phyloP scores from a whole-genome alignment of 2,113 vertebrate species.

The Aptenodytes patagonicus region DNA sequence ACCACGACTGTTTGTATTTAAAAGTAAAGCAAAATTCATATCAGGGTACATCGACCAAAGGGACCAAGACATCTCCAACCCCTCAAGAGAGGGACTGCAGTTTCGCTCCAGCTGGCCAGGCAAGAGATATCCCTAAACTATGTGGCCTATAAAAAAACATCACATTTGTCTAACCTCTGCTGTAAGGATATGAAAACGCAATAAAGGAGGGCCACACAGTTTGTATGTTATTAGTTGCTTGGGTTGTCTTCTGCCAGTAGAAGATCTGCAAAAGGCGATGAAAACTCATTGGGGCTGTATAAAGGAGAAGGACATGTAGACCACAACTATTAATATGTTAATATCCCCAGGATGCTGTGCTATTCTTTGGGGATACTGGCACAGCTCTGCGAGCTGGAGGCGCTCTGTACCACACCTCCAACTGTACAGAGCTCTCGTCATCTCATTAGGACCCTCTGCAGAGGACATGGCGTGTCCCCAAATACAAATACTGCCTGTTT shows the following conservation, averaged over 20 bases:
- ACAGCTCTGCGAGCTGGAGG: neutral
- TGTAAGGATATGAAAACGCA: neutral
- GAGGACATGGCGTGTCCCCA: neutral
- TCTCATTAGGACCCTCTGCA: neutral
- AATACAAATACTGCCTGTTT: neutral
- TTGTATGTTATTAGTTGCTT: neutral
- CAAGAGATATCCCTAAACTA: neutral
- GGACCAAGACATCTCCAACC: neutral
- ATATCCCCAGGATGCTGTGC: neutral
- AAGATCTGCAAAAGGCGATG: neutral
- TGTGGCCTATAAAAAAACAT: accelerated
- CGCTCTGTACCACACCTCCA: neutral
- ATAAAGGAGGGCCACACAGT: neutral
- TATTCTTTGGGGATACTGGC: neutral
- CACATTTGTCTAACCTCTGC: neutral
- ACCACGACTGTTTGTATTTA: neutral
- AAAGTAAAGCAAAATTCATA: neutral
- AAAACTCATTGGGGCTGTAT: neutral
- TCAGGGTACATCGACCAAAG: neutral
- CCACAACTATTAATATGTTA: neutral
- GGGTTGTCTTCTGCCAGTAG: neutral
- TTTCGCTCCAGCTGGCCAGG: neutral
- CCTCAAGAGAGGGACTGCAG: neutral
- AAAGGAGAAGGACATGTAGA: neutral
- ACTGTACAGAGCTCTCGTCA: neutral